phyloP scores from a whole-genome alignment of 2,113 vertebrate species.

The Myrmophylax atrothorax region DNA sequence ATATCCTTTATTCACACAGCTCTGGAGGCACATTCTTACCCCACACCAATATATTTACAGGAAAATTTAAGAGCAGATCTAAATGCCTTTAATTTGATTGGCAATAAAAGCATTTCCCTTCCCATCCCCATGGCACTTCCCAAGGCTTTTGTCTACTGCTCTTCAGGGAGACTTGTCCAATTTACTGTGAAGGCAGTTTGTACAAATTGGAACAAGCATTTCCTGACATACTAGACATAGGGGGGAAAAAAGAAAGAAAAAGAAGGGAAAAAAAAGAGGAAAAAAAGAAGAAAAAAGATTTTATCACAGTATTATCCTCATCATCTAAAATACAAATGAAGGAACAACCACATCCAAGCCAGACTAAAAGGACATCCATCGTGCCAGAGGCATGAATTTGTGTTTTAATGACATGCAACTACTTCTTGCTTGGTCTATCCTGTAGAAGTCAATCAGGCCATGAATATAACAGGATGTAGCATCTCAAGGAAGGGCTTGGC shows the following conservation, averaged over 20 bases:
- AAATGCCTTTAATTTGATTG: constrained; percentile 37
- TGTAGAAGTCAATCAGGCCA: neutral
- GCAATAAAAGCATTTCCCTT: constrained; percentile 37
- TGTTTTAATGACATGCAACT: neutral
- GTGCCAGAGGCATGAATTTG: neutral
- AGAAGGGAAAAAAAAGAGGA: no score
- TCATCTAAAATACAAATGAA: neutral
- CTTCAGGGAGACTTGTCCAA: constrained; percentile 25
- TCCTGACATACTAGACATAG: neutral
- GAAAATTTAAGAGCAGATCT: constrained; percentile 7
- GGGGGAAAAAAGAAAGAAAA: neutral
- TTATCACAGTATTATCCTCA: neutral
- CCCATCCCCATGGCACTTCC: neutral
- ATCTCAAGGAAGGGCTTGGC: neutral
- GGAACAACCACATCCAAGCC: neutral
- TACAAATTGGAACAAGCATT: neutral
- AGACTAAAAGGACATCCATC: neutral
- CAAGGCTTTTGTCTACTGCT: constrained; percentile 29
- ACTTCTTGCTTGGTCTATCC: neutral
- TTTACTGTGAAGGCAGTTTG: constrained; percentile 27
- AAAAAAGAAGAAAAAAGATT: neutral
- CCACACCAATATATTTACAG: neutral
- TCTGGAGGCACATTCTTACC: neutral
- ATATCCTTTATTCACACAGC: neutral
- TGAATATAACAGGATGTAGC: neutral